These are phyloP conservation scores for Lasioglossum lativentre DNA, from an alignment of 2,888 invertebrate genomes.

Conservation along the genomic window DNA sequence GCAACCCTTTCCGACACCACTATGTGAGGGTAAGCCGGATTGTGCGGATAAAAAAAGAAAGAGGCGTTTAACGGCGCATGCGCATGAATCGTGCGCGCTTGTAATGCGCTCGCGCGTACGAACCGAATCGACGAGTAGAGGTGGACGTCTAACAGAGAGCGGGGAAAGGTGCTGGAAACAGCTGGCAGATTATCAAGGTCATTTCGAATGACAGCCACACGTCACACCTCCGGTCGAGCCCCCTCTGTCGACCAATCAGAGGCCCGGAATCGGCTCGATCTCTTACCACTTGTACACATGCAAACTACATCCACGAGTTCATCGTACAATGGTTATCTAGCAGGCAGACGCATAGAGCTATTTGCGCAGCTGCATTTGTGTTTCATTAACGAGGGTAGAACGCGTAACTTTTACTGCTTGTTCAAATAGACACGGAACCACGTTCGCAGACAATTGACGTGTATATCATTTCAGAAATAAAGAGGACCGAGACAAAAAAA, in stretches of 20 bases:
- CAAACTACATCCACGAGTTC: constrained; percentile 49
- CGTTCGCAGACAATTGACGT: not conserved
- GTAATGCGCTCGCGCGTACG: constrained; percentile 32
- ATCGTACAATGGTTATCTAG: constrained; percentile 33
- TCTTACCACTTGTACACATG: constrained; percentile 30
- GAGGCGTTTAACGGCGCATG: constrained; percentile 16
- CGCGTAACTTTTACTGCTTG: not conserved
- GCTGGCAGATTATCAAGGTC: constrained; percentile 79
- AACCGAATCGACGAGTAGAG: constrained; percentile 10
- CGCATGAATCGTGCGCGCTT: not conserved
- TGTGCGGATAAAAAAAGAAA: not conserved
- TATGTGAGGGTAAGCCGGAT: not conserved
- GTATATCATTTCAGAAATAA: not conserved
- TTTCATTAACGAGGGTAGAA: not conserved
- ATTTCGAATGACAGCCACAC: constrained; percentile 73
- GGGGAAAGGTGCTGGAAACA: constrained; percentile 70
- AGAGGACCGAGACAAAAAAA: not conserved
- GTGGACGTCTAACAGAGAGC: constrained; percentile 32
- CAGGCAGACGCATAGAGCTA: constrained; percentile 5
- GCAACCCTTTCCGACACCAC: not conserved
- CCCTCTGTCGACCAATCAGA: constrained; percentile 74
- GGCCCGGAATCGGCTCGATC: constrained; percentile 46
- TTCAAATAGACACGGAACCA: not conserved
- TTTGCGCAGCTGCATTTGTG: constrained; percentile 12
- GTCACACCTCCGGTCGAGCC: constrained; percentile 78